Base-by-base conservation (phyloP, 1,140 invertebrate genomes). In the Ceratosolen solmsi region DNA sequence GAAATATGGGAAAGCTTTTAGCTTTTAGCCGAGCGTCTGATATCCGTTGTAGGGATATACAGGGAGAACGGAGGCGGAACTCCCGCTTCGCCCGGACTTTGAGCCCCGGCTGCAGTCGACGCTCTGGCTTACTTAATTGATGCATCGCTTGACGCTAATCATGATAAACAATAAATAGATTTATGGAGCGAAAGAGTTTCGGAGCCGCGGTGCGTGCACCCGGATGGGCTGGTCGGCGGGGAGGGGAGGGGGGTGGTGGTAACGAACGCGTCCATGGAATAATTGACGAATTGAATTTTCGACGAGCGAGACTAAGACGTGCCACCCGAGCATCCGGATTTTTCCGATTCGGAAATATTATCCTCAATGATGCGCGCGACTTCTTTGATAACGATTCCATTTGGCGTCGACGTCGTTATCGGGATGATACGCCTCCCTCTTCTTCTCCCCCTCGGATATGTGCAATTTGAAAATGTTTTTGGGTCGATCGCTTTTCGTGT, bases 1-100 rank as follows among this genome's bases (percentile, higher is more conserved):
- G 89, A 90, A 90, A 90, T 90, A 90, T 90, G 89, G 89, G 88
- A 89, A 90, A 90, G 89, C 89, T 90, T 90, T 90, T 90, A 90
- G 89, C 89, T 90, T 90, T 90, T 90, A 90, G 88, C 87, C 84
- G 88, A 89, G 82, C 87, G 88, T 90, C 88, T 90, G 88, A 89
- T 89, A 87, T 90, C 86, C 84, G 68, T 41, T 54, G 84, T 74
- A 60, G 63, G 51, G 63, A 70, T 68, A 68, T 41, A 68, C 71
- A 51, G 7, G 68, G n/a, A 68, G 72, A 38, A 41, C 3, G 20
- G 51, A 54, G 51, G 51, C 51, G 51, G 5, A 54, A 15, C 51
- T 22, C 4, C 25, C 17, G 51, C 49, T 17, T 33, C 51, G 51
- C 54, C 33, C 46, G 58, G 82, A 79, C 76, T 79, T 83, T 79